These are phyloP conservation scores for Sepioteuthis lessoniana DNA, from an alignment of 2,888 invertebrate species.

Conservation along the genomic window DNA sequence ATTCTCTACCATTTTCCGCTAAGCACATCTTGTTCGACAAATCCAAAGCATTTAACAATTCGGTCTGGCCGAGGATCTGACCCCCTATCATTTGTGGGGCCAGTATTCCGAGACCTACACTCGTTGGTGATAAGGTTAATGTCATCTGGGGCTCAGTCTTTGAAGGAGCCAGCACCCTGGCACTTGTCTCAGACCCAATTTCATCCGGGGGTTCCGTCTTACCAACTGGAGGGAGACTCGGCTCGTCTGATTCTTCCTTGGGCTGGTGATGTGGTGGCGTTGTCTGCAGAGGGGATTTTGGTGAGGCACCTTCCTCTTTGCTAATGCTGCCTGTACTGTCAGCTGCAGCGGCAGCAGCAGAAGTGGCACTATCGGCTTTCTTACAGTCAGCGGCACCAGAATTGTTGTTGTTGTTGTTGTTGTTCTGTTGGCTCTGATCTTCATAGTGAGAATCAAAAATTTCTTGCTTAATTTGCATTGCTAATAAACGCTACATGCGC, in stretches of 20 bases:
- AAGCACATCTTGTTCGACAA: slow-evolving; percentile 43
- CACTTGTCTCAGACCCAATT: not conserved
- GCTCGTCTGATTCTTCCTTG: slow-evolving; percentile 35
- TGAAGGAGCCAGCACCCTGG: slow-evolving; percentile 10
- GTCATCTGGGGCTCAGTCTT: slow-evolving; percentile 46
- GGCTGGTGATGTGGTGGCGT: not conserved
- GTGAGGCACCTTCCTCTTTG: not conserved
- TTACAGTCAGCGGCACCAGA: not conserved
- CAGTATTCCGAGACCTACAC: slow-evolving; percentile 23
- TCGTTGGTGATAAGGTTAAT: not conserved
- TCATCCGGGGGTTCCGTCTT: slow-evolving; percentile 44
- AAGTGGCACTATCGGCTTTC: slow-evolving; percentile 35
- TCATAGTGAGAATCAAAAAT: slow-evolving; percentile 48
- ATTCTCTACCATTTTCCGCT: slow-evolving; percentile 37
- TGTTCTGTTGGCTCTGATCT: not conserved
- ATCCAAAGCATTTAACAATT: slow-evolving; percentile 43
- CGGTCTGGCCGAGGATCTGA: slow-evolving; percentile 42
- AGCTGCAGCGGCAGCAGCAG: not conserved
- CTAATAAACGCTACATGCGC: not conserved
- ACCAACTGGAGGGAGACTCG: not conserved
- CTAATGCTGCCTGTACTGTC: not conserved
- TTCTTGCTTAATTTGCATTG: slow-evolving; percentile 48
- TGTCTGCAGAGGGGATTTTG: slow-evolving; percentile 10
- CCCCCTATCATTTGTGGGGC: slow-evolving; percentile 45
- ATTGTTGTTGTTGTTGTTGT: slow-evolving; percentile 34